Evolutionary conservation across 2,113 vertebrate genomes (phyloP), one percentile per base, ranked within the genome.

Genomic region (Podarcis cretensis): DNA sequence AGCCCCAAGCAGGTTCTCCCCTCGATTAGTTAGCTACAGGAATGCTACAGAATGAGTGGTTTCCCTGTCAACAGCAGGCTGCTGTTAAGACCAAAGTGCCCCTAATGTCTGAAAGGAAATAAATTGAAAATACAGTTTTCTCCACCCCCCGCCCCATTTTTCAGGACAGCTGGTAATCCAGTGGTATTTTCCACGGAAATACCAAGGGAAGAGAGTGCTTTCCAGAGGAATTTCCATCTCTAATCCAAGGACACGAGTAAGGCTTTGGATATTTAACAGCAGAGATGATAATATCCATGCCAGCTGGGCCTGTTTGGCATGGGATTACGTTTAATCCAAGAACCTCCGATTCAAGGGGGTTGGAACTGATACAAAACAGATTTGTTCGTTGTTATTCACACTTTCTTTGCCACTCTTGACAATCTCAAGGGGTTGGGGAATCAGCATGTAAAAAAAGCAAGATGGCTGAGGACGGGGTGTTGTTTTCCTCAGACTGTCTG

Each of bases 391-490:
- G 83, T 89, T 88, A 88, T 92, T 95, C 95, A 88, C 85, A 90
- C 57, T 85, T 92, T 94, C 57, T 85, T 92, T 94, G 87, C 81
- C 94, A 27, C 91, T 93, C 95, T 91, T 95, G 83, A 95, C 81
- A 91, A 40, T 78, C 86, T 71, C 89, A 90, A 94, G 82, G 1
- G 12, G 35, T 75, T 80, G 90, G 63, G 43, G 84, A 87, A 93
- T 91, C 92, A 0, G 0, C 80, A 92, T 80, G 92, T 93, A 88
- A 92, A 94, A 94, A 54, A 75, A 63, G 16, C 63, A 83, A 84
- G 92, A 92, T 69, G 85, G 86, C 76, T 92, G 83, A 65, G 92
- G 79, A 76, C 87, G 57, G 18, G 54, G 74, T 71, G 54, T 0
- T 90, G 77, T 66, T 89, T 94, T 78, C 37, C 40, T 74, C 37